phyloP scores from a whole-genome alignment of 2,888 invertebrate genomes.

The Microplitis manilae region DNA sequence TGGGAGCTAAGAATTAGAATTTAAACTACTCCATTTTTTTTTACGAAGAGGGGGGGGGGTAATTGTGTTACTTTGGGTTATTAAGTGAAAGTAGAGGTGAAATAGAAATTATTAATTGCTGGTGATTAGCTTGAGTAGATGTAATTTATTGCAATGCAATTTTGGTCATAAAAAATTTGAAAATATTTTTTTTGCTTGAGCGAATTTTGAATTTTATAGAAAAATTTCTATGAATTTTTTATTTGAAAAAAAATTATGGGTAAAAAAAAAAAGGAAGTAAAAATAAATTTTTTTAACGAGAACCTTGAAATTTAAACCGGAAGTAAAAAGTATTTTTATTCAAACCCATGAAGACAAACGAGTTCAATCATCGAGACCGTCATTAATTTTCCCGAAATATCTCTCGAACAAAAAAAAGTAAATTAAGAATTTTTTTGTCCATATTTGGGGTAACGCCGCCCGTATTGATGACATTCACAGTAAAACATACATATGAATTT shows the following conservation, averaged over 20 bases:
- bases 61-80: too few species aligned
- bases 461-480: background rate
- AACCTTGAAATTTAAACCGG: background rate
- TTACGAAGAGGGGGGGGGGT: too few species aligned
- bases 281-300: background rate
- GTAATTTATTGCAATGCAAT: too few species aligned
- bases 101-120: too few species aligned
- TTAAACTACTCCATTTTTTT: too few species aligned
- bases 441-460: background rate
- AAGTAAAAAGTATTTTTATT: background rate
- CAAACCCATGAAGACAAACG: background rate
- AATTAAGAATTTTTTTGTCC: background rate
- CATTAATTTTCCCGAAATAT: background rate
- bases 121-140: too few species aligned
- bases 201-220: too few species aligned
- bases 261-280: background rate
- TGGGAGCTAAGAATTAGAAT: background rate
- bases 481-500: background rate
- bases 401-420: background rate
- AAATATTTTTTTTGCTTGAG: too few species aligned
- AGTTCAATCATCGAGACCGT: background rate
- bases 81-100: too few species aligned
- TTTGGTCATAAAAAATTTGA: too few species aligned
- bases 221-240: too few species aligned
- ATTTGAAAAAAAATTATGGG: too few species aligned